phyloP scores from a whole-genome alignment of 2,888 invertebrate species.

The Fragum whitleyi region DNA sequence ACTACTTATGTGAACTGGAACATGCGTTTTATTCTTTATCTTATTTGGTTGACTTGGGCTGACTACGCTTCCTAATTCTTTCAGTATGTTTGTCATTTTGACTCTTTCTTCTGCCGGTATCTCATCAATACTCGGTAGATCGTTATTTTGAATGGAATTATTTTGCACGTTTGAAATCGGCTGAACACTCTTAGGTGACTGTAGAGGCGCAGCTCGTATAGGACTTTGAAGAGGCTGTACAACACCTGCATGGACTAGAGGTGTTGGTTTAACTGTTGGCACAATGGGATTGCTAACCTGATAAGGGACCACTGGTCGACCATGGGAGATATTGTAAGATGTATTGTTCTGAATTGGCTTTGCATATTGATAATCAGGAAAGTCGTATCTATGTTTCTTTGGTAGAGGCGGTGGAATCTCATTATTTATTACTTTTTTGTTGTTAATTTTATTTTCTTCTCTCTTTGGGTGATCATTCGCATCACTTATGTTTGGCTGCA shows the following conservation, averaged over 20 bases:
- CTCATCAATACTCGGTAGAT: slow-evolving; percentile 69
- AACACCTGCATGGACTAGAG: slow-evolving; percentile 70
- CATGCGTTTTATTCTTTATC: slow-evolving; percentile 33
- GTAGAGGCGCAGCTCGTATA: slow-evolving; percentile 65
- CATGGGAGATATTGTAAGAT: slow-evolving; percentile 42
- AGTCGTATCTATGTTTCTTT: slow-evolving; percentile 46
- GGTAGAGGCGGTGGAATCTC: slow-evolving; percentile 63
- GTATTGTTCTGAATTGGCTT: slow-evolving; percentile 9
- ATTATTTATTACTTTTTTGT: slow-evolving; percentile 40
- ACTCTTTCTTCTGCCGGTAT: slow-evolving; percentile 68
- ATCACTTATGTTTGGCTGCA: background rate
- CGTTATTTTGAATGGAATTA: slow-evolving; percentile 46
- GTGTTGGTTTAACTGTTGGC: slow-evolving; percentile 71
- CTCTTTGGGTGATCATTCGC: background rate
- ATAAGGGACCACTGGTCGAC: slow-evolving; percentile 59
- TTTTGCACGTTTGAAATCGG: slow-evolving; percentile 38
- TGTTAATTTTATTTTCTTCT: slow-evolving; percentile 4
- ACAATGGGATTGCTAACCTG: slow-evolving; percentile 71
- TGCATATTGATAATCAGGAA: slow-evolving; percentile 22
- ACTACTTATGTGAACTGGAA: slow-evolving; percentile 15
- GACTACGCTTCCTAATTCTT: slow-evolving; percentile 73
- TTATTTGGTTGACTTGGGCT: slow-evolving; percentile 65
- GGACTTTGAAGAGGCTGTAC: slow-evolving; percentile 65
- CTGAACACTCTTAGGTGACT: slow-evolving; percentile 55
- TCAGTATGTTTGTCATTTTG: slow-evolving; percentile 72